Conservation (phyloP, 2,113 vertebrate genomes). For the Prinia subflava region DNA sequence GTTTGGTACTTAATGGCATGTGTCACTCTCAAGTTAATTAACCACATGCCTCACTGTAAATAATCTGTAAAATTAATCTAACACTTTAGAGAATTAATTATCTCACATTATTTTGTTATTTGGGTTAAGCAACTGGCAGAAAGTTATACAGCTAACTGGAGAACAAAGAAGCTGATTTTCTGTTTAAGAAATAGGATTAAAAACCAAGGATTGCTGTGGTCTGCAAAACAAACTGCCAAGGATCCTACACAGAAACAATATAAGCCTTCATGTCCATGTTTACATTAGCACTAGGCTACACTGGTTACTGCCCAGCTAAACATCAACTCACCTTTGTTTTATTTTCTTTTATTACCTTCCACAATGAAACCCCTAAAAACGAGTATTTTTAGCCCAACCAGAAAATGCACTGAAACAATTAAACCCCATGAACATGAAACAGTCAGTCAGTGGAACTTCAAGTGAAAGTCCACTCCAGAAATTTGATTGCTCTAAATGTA, state of each 20-base stretch:
- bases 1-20: background rate
- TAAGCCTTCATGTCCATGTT: background rate
- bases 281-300: background rate
- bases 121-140: background rate
- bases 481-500: background rate
- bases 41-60: background rate
- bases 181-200: constrained; percentile 10
- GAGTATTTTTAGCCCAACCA: background rate
- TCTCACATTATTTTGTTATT: background rate
- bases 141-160: background rate
- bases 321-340: background rate
- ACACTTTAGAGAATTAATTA: background rate
- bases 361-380: background rate
- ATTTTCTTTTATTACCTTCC: background rate
- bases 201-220: background rate
- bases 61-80: background rate
- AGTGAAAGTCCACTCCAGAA: background rate
- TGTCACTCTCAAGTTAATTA: background rate
- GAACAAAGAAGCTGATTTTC: background rate
- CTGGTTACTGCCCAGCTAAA: background rate
- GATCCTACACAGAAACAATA: constrained; percentile 5
- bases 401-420: background rate
- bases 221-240: constrained; percentile 32
- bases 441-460: background rate
- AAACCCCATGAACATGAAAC: background rate